These are phyloP conservation scores for Eupelmus urozonus DNA, from an alignment of 2,888 invertebrate genomes.

Conservation along the genomic window DNA sequence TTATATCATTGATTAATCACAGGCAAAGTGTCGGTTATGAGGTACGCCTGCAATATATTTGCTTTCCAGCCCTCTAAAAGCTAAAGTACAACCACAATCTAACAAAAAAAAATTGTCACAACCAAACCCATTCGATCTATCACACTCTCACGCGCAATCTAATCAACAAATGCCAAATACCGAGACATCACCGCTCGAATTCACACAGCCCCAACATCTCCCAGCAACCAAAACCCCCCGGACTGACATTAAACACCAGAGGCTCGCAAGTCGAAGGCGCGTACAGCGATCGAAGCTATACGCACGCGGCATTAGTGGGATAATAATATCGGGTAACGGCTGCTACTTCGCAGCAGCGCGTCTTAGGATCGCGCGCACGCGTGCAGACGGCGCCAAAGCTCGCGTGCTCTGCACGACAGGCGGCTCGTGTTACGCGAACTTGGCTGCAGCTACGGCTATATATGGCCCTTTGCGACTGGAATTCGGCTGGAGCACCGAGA, in stretches of 20 bases:
- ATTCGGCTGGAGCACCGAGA: neutral
- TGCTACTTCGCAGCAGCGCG: conserved; percentile 32
- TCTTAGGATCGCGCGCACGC: conserved; percentile 10
- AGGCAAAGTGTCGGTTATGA: no score
- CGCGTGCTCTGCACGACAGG: conserved; percentile 16
- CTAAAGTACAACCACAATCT: no score
- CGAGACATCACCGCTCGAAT: no score
- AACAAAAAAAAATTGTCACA: no score
- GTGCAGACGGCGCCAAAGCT: conserved; percentile 10
- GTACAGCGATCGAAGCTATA: conserved; percentile 15
- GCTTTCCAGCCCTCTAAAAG: no score
- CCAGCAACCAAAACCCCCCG: neutral
- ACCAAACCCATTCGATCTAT: no score
- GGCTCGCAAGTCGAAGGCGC: neutral
- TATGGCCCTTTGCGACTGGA: neutral
- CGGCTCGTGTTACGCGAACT: conserved; percentile 15
- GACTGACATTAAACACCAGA: neutral
- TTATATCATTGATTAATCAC: no score
- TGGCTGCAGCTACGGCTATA: neutral
- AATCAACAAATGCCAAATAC: no score
- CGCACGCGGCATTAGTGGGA: conserved; percentile 61
- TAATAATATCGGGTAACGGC: conserved; percentile 64
- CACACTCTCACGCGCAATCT: no score
- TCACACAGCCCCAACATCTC: no score
- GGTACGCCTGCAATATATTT: no score